Percentiles rank a stretch among this genome's conserved stretches.
Conservation (phyloP, 2,113 vertebrate species). For the Hyaena hyaena region DNA sequence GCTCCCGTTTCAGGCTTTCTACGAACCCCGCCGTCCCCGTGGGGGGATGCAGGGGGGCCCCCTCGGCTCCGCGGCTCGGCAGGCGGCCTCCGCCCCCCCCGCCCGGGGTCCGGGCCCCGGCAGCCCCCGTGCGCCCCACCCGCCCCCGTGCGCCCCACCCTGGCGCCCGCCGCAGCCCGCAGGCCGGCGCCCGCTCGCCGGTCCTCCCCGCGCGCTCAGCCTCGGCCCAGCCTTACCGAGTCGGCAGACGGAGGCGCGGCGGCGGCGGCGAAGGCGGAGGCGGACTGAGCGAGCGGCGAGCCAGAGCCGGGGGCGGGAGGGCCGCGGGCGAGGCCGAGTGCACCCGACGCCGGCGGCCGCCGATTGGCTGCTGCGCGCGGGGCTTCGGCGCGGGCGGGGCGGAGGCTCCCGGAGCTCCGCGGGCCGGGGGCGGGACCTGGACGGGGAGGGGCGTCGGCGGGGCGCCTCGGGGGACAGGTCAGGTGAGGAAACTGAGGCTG, state of each 20-base stretch:
- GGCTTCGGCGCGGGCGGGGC: not conserved
- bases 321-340: slow-evolving; percentile 4
- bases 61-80: not conserved
- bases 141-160: not conserved
- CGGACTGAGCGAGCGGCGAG: not conserved
- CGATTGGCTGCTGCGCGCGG: not conserved
- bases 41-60: not conserved
- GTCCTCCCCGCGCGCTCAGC: not conserved
- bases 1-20: not conserved
- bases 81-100: not conserved
- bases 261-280: not conserved
- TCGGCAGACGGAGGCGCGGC: not conserved
- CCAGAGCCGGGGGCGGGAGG: not conserved
- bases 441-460: not conserved
- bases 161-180: not conserved
- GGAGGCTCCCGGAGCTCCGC: fast-evolving
- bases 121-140: too few relatives aligned
- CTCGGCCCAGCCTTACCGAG: slow-evolving; percentile 59
- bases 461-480: not conserved
- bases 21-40: not conserved
- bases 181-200: not conserved
- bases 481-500: slow-evolving; percentile 46
- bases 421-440: not conserved
- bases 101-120: not conserved
- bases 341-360: slow-evolving; percentile 29